phyloP scores from a whole-genome alignment of 2,888 invertebrate species.

The Himalopsyche anomala region DNA sequence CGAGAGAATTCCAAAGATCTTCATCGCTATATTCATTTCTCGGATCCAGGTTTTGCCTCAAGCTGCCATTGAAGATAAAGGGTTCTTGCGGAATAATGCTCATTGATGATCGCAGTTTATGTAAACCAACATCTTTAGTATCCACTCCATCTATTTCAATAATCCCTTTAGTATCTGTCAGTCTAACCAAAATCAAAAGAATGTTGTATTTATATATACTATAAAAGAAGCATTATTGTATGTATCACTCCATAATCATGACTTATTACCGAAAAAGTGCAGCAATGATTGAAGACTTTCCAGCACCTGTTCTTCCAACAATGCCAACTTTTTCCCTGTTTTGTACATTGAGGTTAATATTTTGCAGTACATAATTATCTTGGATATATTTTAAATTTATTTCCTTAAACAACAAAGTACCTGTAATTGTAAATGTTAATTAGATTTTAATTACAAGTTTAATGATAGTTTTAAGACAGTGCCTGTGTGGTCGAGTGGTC shows the following conservation, averaged over 20 bases:
- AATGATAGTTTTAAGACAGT: too few species aligned
- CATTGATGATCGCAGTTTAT: conserved; percentile 76
- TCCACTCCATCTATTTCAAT: conserved; percentile 74
- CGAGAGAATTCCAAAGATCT: conserved; percentile 82
- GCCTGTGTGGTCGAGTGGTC: too few species aligned
- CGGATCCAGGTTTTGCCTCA: conserved; percentile 88
- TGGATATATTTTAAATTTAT: conserved; percentile 54
- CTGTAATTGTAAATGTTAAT: conserved; percentile 22
- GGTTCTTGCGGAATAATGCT: conserved; percentile 84
- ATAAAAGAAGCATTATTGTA: neutral
- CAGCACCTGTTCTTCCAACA: conserved; percentile 90
- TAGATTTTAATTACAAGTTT: too few species aligned
- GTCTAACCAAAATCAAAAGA: conserved; percentile 69
- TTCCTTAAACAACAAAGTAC: conserved; percentile 52
- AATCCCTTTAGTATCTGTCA: conserved; percentile 72
- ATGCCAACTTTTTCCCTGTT: conserved; percentile 84
- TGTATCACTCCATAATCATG: neutral
- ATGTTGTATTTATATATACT: neutral
- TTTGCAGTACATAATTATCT: conserved; percentile 73
- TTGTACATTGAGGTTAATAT: conserved; percentile 77
- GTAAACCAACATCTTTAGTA: conserved; percentile 74
- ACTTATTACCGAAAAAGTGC: conserved; percentile 81
- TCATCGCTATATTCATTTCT: conserved; percentile 80
- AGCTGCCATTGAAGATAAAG: conserved; percentile 84
- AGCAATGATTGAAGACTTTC: conserved; percentile 86